These are phyloP conservation scores for Turnix velox DNA, from an alignment of 2,113 vertebrate genomes.

Conservation along the genomic window DNA sequence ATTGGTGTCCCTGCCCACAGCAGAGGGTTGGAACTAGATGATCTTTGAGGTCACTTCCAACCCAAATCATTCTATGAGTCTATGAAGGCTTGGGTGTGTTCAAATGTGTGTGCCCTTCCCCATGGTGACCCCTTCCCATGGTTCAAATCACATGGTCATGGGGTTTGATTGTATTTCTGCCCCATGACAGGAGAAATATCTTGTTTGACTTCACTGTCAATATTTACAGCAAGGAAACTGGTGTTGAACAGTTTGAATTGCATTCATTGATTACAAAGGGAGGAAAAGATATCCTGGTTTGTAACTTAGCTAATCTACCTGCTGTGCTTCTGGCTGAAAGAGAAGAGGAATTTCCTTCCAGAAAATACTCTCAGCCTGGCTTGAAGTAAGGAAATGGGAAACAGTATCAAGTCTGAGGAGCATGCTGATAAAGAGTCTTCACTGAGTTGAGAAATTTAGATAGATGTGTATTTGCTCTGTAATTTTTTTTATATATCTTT, in stretches of 20 bases:
- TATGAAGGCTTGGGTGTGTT: fast-evolving
- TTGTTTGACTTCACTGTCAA: not conserved
- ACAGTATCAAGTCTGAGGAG: not conserved
- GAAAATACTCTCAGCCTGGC: not conserved
- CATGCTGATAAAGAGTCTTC: not conserved
- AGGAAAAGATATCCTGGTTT: not conserved
- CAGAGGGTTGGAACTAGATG: no score
- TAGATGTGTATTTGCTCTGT: not conserved
- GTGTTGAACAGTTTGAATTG: not conserved
- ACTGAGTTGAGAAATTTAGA: not conserved
- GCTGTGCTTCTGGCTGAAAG: not conserved
- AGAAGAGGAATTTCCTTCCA: not conserved
- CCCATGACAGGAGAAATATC: not conserved
- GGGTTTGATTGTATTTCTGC: not conserved
- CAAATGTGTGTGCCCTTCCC: not conserved
- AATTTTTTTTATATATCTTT: not conserved
- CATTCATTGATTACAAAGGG: not conserved
- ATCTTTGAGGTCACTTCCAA: no score
- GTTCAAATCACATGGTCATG: not conserved
- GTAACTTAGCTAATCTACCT: not conserved
- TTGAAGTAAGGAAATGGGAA: not conserved
- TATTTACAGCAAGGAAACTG: not conserved
- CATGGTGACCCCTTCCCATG: fast-evolving
- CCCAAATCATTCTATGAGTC: no score
- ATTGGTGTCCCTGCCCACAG: no score